Conservation (phyloP, 2,797 vertebrate genomes). For the Jordanella pulchra region DNA sequence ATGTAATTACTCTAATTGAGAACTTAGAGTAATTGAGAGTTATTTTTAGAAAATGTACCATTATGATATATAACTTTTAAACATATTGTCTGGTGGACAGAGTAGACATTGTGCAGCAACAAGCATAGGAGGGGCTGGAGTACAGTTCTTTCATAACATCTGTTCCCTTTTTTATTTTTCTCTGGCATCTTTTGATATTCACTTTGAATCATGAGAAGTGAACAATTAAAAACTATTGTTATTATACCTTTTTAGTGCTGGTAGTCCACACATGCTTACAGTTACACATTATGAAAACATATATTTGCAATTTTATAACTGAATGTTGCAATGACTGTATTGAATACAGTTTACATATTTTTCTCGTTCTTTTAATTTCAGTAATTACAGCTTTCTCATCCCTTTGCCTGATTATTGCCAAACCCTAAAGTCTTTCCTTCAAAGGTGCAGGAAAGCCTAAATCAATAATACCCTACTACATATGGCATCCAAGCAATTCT, state of each 20-base stretch:
- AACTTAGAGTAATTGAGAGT: too few species aligned
- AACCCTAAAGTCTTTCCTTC: neutral
- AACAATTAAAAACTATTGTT: neutral
- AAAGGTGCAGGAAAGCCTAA: neutral
- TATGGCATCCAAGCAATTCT: neutral
- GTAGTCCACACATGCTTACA: neutral
- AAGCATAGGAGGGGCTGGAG: too few species aligned
- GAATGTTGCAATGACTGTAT: neutral
- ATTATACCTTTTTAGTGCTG: neutral
- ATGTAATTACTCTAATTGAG: too few species aligned
- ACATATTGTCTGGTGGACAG: too few species aligned
- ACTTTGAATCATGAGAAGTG: neutral
- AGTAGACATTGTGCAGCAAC: too few species aligned
- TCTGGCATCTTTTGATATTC: neutral
- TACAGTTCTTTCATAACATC: neutral
- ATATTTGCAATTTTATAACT: neutral
- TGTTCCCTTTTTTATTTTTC: neutral
- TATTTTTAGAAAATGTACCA: too few species aligned
- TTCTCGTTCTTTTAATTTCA: neutral
- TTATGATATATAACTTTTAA: too few species aligned
- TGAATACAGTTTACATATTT: neutral
- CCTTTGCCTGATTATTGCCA: neutral
- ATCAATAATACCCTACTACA: neutral
- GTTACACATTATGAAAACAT: neutral
- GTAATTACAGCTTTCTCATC: neutral